A percentile compares a stretch with the other conserved stretches of the same genome.
Conservation (phyloP, 2,888 invertebrate genomes). For the Xestoiulus laeticollis region DNA sequence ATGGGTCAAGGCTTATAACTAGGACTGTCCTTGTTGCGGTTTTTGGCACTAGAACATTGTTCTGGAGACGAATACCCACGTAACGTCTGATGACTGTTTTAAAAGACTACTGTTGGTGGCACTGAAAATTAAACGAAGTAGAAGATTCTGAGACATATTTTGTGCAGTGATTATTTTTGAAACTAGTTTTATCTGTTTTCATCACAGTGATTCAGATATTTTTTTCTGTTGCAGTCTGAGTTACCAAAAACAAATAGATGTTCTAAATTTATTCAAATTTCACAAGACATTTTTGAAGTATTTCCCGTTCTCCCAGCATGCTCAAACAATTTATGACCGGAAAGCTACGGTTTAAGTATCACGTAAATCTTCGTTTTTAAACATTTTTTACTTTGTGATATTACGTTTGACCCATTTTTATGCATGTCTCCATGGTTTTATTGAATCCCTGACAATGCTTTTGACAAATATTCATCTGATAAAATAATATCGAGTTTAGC, state of each 20-base stretch:
- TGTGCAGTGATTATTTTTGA: neutral
- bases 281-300: neutral
- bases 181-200: too few species aligned
- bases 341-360: neutral
- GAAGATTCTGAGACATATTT: neutral
- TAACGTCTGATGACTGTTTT: neutral
- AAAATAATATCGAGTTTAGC: neutral
- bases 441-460: neutral
- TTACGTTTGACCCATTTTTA: neutral
- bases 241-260: neutral
- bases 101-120: too few species aligned
- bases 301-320: neutral
- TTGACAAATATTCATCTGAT: neutral
- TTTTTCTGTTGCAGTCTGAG: neutral
- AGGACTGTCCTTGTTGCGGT: neutral
- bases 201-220: neutral
- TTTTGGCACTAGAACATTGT: neutral
- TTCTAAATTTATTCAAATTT: neutral
- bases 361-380: neutral
- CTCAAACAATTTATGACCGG: neutral
- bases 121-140: neutral
- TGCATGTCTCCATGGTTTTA: neutral
- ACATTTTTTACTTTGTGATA: neutral
- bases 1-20: neutral
- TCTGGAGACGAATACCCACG: neutral